Percentiles rank a stretch among this genome's conserved stretches.
These are phyloP conservation scores for Cyclopterus lumpus DNA, from an alignment of 2,797 vertebrate species.

Conservation along the genomic window DNA sequence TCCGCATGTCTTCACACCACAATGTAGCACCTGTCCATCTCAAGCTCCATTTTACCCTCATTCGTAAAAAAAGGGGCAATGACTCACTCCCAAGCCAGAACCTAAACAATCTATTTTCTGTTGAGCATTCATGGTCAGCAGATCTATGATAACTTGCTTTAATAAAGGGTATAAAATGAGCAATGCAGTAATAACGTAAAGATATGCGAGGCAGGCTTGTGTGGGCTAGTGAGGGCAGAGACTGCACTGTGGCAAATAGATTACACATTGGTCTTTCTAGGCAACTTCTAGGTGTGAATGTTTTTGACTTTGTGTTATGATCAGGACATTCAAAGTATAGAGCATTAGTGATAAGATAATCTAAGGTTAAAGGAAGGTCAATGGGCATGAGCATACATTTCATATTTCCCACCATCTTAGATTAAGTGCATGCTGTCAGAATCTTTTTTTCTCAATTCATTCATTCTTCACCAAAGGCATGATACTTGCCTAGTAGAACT, in stretches of 20 bases:
- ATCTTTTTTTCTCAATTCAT: background rate
- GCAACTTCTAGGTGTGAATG: background rate
- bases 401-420: background rate
- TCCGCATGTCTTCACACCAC: too few species aligned
- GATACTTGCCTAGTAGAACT: background rate
- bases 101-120: background rate
- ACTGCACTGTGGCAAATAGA: slow-evolving; percentile 11
- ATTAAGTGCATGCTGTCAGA: background rate
- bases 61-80: too few species aligned
- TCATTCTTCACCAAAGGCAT: background rate
- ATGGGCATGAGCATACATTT: background rate
- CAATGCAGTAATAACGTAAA: slow-evolving; percentile 16
- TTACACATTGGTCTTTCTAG: background rate
- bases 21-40: too few species aligned
- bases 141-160: background rate
- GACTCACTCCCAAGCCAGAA: background rate
- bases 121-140: slow-evolving; percentile 2
- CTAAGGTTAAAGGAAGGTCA: background rate
- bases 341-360: background rate
- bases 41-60: too few species aligned
- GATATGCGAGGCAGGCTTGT: slow-evolving; percentile 18
- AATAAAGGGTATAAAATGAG: slow-evolving; percentile 28
- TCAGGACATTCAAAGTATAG: background rate
- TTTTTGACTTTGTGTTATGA: background rate
- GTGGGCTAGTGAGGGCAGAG: slow-evolving; percentile 11